Evolutionary conservation across 1,140 invertebrate genomes (phyloP), one percentile per base, ranked within the genome.

Genomic region (Trichonephila inaurata): DNA sequence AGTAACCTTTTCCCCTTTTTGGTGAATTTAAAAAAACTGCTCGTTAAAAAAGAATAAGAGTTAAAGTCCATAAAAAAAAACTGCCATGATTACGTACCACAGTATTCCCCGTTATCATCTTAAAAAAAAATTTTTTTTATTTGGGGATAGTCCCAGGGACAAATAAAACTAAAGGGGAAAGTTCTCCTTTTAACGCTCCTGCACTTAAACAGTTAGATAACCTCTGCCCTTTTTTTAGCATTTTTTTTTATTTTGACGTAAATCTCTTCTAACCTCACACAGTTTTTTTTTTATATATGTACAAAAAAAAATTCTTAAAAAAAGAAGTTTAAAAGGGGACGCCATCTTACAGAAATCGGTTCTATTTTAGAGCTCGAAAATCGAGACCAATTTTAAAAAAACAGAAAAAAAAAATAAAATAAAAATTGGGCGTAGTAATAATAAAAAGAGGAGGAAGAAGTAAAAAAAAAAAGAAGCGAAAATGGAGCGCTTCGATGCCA

Each of bases 291-390:
- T 5, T 51, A 51, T 8, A 24, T 40, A 40, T 40, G 10, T 1
- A 24, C n/a, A 66, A 66, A 64, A n/a, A 69, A 69, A 3, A 21
- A 6, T 44, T 12, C 21, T 21, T 6, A 89, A 69, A 72, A 91
- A 82, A 86, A 21, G n/a, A 82, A 92, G 77, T 82, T 92, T 85
- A 92, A 92, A 69, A 8, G 69, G 82, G 40, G 64, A 86, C 82
- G 60, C 64, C 44, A 33, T 61, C 64, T 24, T 92, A 86, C 91
- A 64, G 28, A 92, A 92, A 92, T 92, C 91, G 82, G 61, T 33
- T 92, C 61, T 81, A 60, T 62, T 92, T 92, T 92, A 92, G 91
- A 69, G 40, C 33, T 62, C 28, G 61, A 33, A 90, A 90, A 92
- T 85, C 82, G 61, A 86, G 91, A 92, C 40, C 40, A 83, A n/a